Evolutionary conservation across 1,140 invertebrate genomes (phyloP).

Genomic region (Vollenhovia emeryi): DNA sequence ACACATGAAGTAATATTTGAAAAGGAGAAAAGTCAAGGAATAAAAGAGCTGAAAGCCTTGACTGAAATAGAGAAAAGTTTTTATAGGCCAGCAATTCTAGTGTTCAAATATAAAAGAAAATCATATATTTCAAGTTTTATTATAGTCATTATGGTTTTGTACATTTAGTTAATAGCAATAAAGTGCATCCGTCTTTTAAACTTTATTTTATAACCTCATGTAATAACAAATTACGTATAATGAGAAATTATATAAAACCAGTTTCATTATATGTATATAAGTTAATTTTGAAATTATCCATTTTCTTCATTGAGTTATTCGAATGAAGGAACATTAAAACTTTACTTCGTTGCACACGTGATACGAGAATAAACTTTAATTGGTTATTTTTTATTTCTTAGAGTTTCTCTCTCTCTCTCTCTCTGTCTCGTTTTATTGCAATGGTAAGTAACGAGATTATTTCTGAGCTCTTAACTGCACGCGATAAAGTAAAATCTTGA

Average conservation of each 20-base stretch:
- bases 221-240: not conserved
- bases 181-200: not conserved
- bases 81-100: not conserved
- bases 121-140: not conserved
- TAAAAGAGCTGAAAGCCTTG: too few relatives aligned
- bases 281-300: not conserved
- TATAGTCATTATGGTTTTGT: not conserved
- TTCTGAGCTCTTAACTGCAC: not conserved
- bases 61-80: not conserved
- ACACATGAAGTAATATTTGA: not conserved
- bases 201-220: not conserved
- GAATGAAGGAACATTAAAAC: not conserved
- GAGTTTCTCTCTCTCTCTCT: too few relatives aligned
- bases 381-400: not conserved
- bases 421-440: not conserved
- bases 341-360: not conserved
- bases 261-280: not conserved
- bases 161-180: not conserved
- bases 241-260: not conserved
- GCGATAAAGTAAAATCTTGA: not conserved
- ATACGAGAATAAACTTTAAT: not conserved
- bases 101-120: not conserved
- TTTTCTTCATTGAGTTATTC: not conserved
- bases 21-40: not conserved
- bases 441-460: not conserved